A percentile compares a stretch with the other conserved stretches of the same genome.
Conservation (phyloP, 1,140 invertebrate species). For the Lutraria rhynchaena region DNA sequence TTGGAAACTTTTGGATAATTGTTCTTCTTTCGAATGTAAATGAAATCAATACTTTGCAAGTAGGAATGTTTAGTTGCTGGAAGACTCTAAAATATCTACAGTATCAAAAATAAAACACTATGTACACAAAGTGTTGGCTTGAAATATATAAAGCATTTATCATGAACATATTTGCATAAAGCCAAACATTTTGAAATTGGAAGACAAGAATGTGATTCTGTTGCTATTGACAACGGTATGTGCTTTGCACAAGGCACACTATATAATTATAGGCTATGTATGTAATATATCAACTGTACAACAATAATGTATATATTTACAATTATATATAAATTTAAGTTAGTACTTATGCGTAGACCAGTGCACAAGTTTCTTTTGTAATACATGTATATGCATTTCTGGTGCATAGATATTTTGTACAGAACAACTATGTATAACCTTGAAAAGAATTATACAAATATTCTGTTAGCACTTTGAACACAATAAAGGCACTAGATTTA, state of each 20-base stretch:
- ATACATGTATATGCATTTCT: not conserved
- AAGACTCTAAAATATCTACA: too few species aligned
- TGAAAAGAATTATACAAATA: not conserved
- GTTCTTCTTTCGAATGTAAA: too few species aligned
- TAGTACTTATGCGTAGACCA: conserved; percentile 16
- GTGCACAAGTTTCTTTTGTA: not conserved
- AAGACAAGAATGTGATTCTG: conserved; percentile 31
- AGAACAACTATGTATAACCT: too few species aligned
- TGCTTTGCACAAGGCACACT: conserved; percentile 11
- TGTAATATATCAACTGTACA: too few species aligned
- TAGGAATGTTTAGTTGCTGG: too few species aligned
- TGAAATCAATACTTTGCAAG: too few species aligned
- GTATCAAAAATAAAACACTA: too few species aligned
- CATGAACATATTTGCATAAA: too few species aligned
- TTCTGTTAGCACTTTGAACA: conserved; percentile 57
- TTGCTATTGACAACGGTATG: conserved; percentile 17
- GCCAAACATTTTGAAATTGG: not conserved
- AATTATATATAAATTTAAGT: conserved; percentile 31
- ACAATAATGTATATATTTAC: not conserved
- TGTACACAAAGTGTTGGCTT: too few species aligned
- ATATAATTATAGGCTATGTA: too few species aligned
- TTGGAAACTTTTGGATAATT: too few species aligned
- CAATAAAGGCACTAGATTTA: conserved; percentile 52
- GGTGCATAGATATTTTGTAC: conserved; percentile 17
- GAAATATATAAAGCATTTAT: too few species aligned